Evolutionary conservation across 2,113 vertebrate genomes (phyloP).

Genomic region (Marmota monax): DNA sequence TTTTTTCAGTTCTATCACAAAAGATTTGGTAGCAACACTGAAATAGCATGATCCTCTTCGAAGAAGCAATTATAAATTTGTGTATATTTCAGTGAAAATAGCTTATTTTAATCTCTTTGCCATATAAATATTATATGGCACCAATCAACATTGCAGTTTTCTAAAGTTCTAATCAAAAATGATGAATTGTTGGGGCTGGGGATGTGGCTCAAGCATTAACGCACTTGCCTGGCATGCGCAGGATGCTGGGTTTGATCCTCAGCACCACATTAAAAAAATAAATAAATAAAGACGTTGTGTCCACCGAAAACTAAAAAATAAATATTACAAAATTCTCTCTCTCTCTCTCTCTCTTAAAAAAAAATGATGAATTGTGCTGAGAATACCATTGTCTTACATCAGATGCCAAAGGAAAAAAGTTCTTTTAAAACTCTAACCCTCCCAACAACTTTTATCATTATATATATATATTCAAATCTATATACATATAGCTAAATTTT

Average conservation of each 20-base stretch:
- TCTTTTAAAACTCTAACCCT: not conserved
- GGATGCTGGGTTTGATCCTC: too few relatives aligned
- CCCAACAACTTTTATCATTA: conserved; percentile 31
- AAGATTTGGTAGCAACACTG: not conserved
- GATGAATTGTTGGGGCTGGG: not conserved
- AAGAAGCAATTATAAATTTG: conserved; percentile 20
- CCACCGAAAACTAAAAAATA: too few relatives aligned
- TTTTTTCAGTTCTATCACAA: conserved; percentile 13
- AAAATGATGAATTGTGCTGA: conserved; percentile 21
- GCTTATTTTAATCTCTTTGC: conserved; percentile 14
- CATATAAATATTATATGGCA: not conserved
- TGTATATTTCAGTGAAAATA: not conserved
- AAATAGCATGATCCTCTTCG: not conserved
- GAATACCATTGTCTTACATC: conserved; percentile 10
- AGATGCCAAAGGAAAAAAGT: not conserved
- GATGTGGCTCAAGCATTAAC: too few relatives aligned
- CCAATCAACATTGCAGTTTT: not conserved
- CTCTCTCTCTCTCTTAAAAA: not conserved
- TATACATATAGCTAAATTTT: not conserved
- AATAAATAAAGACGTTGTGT: too few relatives aligned
- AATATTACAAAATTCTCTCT: too few relatives aligned
- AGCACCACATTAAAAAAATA: too few relatives aligned
- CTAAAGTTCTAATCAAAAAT: conserved; percentile 31
- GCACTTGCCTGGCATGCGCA: too few relatives aligned
- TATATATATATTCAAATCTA: not conserved